Conservation (phyloP, 1,140 invertebrate genomes). For the Leptoteleia sp. region DNA sequence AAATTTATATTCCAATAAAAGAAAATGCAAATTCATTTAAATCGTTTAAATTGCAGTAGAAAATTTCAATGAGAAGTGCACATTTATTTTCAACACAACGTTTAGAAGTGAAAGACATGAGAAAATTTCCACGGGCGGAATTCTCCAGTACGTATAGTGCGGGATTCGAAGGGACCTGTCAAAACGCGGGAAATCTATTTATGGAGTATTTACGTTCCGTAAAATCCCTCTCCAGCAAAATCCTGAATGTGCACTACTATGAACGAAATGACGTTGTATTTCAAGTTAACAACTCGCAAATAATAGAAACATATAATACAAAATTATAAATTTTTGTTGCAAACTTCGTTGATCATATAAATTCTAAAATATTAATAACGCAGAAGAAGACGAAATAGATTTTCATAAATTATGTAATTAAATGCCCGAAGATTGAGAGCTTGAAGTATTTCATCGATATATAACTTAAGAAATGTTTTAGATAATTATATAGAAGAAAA, state of each 20-base stretch:
- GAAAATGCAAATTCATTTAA: too few species aligned
- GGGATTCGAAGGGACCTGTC: conserved; percentile 86
- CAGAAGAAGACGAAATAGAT: conserved; percentile 72
- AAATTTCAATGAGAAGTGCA: too few species aligned
- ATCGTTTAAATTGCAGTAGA: too few species aligned
- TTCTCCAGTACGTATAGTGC: too few species aligned
- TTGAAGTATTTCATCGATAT: too few species aligned
- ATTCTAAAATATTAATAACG: conserved; percentile 86
- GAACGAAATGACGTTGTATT: conserved; percentile 87
- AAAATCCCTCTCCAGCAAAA: conserved; percentile 82
- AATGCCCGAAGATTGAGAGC: too few species aligned
- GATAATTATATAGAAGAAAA: too few species aligned
- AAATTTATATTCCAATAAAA: too few species aligned
- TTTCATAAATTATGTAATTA: conserved; percentile 56
- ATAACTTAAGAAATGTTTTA: too few species aligned
- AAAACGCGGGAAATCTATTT: conserved; percentile 89
- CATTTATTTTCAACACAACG: background rate
- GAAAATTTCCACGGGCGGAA: conserved; percentile 70
- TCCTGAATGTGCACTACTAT: conserved; percentile 44
- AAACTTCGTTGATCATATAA: conserved; percentile 85
- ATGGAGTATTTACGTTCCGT: conserved; percentile 84
- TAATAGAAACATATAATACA: conserved; percentile 86
- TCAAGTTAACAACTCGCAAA: conserved; percentile 81
- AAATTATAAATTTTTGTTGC: conserved; percentile 87
- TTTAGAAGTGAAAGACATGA: background rate